Base-by-base conservation (phyloP, 1,140 invertebrate species). In the Brachionus rotundiformis region DNA sequence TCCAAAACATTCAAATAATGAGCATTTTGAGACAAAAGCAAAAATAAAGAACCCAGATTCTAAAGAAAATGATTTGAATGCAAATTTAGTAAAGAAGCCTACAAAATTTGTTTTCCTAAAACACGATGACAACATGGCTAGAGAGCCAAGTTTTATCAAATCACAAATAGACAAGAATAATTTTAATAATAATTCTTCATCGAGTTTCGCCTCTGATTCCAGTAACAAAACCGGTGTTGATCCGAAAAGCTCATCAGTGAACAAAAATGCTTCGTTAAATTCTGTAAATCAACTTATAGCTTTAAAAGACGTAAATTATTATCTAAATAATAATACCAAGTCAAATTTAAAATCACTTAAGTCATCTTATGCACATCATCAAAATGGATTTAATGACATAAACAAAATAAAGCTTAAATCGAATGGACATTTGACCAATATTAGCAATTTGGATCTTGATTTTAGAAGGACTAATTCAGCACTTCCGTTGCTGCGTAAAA, bases 231-330 rank as follows among this genome's bases (percentile, higher is more conserved):
- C 36, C 36, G 19, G 68, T 44, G 19, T 73, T n/a, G 68, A 73
- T 10, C 11, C 41, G 13, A 73, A 73, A 44, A 73, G 23, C 19
- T 6, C 23, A 0, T 44, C 68, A 25, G 19, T 25, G 10, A 41
- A 36, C 25, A 73, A 73, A 29, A 73, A 23, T 73, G n/a, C 3
- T 3, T n/a, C 11, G 3, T 10, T 73, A 8, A 73, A 73, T 25
- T 73, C 68, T 41, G 39, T 73, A 44, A 73, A 73, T 73, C 68
- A 73, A 44, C 25, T 73, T 6, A 73, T 73, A 44, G 68, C 68
- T 44, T 73, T 73, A 44, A 41, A 31, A 73, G 68, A 73, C 41
- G 36, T 73, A 3, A 73, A 73, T 44, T 73, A 73, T 44, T 73
- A 73, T 25, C 29, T 73, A 10, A 73, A 39, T 29, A 47, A 73